Base-by-base conservation (phyloP, 2,113 vertebrate genomes). In the Lepisosteus osseus region DNA sequence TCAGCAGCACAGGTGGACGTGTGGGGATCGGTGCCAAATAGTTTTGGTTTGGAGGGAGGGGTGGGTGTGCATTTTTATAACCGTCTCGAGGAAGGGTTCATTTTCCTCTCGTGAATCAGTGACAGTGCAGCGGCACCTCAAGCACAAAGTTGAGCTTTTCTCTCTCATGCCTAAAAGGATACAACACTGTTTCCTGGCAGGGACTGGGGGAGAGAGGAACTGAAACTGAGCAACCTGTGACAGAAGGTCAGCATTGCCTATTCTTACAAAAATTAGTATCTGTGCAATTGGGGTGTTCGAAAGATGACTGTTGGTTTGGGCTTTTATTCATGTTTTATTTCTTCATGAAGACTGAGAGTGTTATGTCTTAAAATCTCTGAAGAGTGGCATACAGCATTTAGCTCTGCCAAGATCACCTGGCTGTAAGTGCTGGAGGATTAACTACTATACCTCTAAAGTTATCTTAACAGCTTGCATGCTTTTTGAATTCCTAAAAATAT, bases 11-110 rank as follows among this genome's bases (percentile, higher is more conserved):
- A 99, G 97, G 97, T 99, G 96, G 95, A 99, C 89, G 78, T 72
- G 83, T 82, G 87, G 86, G 95, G 94, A 94, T 75, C 41, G 0
- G 74, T 93, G 96, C 96, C 96, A 98, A 95, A 95, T 96, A 94
- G 89, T 95, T 97, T 93, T 92, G 94, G 92, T 95, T 94, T 89
- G 86, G 89, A 96, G 96, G 95, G 95, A 95, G 95, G 92, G 85
- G 92, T 89, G 92, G 94, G 95, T 95, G 95, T 90, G 94, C 88
- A 90, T 89, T 86, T 90, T 92, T 89, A 83, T 84, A 94, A 94
- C 93, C 90, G 88, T 92, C 93, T 92, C 86, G 88, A 91, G 93
- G 89, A 94, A 92, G 86, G 91, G 87, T 92, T 91, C 90, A 91
- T 94, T 94, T 93, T 91, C 92, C 86, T 85, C 88, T 86, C 89